A percentile compares a stretch with the other conserved stretches of the same genome.
Conservation (phyloP, 2,888 invertebrate genomes). For the Criorhina ranunculi region DNA sequence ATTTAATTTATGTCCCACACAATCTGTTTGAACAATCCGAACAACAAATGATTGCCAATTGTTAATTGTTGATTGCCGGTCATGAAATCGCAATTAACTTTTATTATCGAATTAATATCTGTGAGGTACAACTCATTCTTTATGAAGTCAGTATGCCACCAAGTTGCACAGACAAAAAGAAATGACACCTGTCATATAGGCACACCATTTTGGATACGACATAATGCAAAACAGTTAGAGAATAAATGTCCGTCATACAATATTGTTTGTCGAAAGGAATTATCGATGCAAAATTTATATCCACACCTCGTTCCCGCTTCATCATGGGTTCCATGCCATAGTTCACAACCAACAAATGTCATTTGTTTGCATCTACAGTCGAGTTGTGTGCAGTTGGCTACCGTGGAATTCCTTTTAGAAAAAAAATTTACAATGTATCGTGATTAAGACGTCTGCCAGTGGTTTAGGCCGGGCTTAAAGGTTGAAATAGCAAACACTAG, state of each 20-base stretch:
- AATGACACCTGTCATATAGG: conserved; percentile 37
- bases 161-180: conserved; percentile 1
- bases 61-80: conserved; percentile 45
- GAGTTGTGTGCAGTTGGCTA: conserved; percentile 43
- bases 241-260: conserved; percentile 36
- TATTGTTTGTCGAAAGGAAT: conserved; percentile 32
- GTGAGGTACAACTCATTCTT: conserved; percentile 23
- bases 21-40: conserved; percentile 49
- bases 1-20: conserved; percentile 65
- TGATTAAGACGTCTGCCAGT: conserved; percentile 49
- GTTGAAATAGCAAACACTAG: neutral
- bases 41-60: conserved; percentile 61
- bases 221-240: conserved; percentile 43
- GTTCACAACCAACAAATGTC: conserved; percentile 65
- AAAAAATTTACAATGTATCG: conserved; percentile 40
- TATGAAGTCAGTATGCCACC: neutral
- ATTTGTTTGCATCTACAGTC: conserved; percentile 46
- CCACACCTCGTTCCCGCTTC: neutral
- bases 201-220: conserved; percentile 28
- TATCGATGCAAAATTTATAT: neutral
- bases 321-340: conserved; percentile 25
- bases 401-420: conserved; percentile 41
- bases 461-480: conserved; percentile 37
- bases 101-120: conserved; percentile 50
- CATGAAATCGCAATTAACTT: conserved; percentile 71